Base-by-base conservation (phyloP, 2,113 vertebrate species). In the Tinamus guttatus region DNA sequence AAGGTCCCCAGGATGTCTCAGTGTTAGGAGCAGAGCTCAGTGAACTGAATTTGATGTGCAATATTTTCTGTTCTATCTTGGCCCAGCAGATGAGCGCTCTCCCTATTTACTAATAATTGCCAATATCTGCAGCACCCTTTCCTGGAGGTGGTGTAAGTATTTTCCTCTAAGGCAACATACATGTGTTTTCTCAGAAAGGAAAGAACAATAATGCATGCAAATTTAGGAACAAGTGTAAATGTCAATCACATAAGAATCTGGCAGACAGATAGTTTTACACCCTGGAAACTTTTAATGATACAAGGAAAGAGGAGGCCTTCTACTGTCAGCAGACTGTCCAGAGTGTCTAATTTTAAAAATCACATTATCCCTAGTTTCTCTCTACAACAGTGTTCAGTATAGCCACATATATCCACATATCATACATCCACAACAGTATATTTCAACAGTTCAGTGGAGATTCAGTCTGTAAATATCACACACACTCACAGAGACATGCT, bases 41-140 rank as follows among this genome's bases (percentile, higher is more conserved):
- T 81, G 68, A 90, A 56, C 87, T 78, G 80, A 92, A 75, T 84
- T 81, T 75, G 19, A 69, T 27, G 17, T 36, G 28, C 32, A 88
- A 6, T 73, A 67, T 84, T 94, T 92, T 92, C 62, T 76, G 25
- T 86, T 87, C 51, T 82, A 15, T 94, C 71, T 88, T 93, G 76
- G n/a, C 58, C 56, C 2, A 2, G 73, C 38, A 96, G 87, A 79
- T 75, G 28, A 89, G 5, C 24, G 13, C 20, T 83, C 90, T 78
- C 22, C 13, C 22, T 79, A 30, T 80, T 86, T 90, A 79, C 49
- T 69, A 78, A 90, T 83, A 91, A 70, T 45, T 41, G 34, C 30
- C 71, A 86, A 20, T 94, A 86, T 49, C 80, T 68, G 34, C 41
- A 94, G 49, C 11, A 47, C 10, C 13, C 38, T 75, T 91, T 94